phyloP scores from a whole-genome alignment of 2,797 vertebrate genomes.

The Syngnathus acus region DNA sequence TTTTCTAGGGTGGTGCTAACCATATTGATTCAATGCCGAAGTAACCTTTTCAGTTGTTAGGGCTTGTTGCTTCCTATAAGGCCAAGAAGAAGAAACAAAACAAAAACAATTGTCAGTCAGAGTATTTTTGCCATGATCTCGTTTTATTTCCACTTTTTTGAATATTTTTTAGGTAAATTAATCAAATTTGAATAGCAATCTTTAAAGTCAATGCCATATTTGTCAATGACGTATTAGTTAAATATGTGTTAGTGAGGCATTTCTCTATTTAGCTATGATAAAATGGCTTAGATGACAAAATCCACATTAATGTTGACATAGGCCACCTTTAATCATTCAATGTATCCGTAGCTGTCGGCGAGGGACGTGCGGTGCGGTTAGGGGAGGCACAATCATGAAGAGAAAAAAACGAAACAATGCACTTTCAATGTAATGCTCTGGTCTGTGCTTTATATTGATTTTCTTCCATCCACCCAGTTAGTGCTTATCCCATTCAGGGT shows the following conservation, averaged over 20 bases:
- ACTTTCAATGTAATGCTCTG: background rate
- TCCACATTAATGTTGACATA: background rate
- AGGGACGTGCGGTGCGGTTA: background rate
- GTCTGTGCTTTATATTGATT: background rate
- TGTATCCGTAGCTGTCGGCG: background rate
- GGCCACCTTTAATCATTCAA: background rate
- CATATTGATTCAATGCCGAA: background rate
- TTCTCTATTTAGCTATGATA: background rate
- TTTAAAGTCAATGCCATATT: background rate
- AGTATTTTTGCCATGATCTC: background rate
- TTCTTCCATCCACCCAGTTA: no score
- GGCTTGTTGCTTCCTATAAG: background rate
- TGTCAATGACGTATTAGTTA: background rate
- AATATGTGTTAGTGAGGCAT: background rate
- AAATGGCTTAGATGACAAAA: background rate
- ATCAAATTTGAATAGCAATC: background rate
- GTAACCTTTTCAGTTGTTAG: background rate
- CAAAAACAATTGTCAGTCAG: background rate
- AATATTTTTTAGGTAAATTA: background rate
- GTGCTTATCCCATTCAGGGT: no score
- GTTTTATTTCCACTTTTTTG: background rate
- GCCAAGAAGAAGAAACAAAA: background rate
- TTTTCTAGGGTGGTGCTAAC: background rate
- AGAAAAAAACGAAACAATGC: background rate
- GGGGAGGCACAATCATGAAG: background rate